Evolutionary conservation across 1,140 invertebrate species (phyloP).

Genomic region (Aphaenogaster ashmeadi): DNA sequence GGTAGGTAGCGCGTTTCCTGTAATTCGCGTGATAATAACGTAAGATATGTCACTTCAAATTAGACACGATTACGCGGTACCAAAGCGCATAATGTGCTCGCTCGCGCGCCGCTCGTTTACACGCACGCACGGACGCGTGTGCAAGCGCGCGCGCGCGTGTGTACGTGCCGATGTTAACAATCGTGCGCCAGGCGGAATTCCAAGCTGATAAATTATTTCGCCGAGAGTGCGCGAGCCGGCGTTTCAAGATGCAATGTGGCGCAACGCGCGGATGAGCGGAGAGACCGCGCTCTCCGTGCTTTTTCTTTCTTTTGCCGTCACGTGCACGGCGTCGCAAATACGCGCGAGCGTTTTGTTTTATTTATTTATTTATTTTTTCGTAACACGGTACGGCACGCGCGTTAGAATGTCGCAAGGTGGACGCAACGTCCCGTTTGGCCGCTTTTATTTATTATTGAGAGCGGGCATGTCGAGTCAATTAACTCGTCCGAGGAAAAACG

Average conservation of each 20-base stretch:
- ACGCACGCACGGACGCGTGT: background rate
- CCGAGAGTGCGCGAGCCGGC: conserved; percentile 26
- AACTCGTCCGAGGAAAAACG: conserved; percentile 67
- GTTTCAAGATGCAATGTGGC: conserved; percentile 53
- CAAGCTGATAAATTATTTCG: conserved; percentile 51
- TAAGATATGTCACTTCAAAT: conserved; percentile 49
- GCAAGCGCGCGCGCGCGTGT: background rate
- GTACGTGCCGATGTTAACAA: conserved; percentile 4
- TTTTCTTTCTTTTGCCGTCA: conserved; percentile 3
- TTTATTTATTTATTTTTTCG: conserved; percentile 26
- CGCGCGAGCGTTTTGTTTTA: background rate
- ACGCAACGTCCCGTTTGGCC: conserved; percentile 49
- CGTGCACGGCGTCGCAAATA: conserved; percentile 38
- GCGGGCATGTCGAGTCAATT: conserved; percentile 70
- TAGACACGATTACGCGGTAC: conserved; percentile 50
- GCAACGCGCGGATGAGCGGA: conserved; percentile 25
- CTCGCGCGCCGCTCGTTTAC: conserved; percentile 20
- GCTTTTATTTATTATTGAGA: conserved; percentile 68
- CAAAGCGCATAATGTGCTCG: conserved; percentile 37
- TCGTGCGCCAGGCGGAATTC: background rate
- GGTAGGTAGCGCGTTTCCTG: conserved; percentile 6
- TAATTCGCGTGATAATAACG: conserved; percentile 48
- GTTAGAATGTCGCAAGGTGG: conserved; percentile 48
- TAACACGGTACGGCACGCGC: conserved; percentile 37
- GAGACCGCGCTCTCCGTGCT: background rate